phyloP scores from a whole-genome alignment of 2,797 vertebrate genomes.

The Malacoraja senta region DNA sequence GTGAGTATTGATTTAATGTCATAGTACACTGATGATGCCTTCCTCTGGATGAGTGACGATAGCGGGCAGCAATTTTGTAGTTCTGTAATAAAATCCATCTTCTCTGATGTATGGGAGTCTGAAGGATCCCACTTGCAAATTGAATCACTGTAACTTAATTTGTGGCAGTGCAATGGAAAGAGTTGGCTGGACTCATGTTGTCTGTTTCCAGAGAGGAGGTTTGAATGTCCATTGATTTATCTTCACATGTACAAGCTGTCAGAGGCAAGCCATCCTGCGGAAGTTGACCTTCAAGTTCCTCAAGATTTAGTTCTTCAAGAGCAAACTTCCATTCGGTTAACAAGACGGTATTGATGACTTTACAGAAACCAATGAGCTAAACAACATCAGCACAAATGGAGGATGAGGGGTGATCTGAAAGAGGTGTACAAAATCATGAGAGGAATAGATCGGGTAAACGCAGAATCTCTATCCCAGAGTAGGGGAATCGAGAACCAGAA shows the following conservation, averaged over 20 bases:
- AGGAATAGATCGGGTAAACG: too few relatives aligned
- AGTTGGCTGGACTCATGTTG: conserved; percentile 68
- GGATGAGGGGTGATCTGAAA: too few relatives aligned
- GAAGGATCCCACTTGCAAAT: conserved; percentile 71
- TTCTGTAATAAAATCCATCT: conserved; percentile 76
- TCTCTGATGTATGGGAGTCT: conserved; percentile 68
- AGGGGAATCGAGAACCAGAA: too few relatives aligned
- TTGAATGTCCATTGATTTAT: conserved; percentile 66
- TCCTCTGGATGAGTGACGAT: conserved; percentile 54
- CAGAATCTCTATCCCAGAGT: too few relatives aligned
- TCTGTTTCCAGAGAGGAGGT: conserved; percentile 49
- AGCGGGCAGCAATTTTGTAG: conserved; percentile 55
- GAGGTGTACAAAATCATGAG: too few relatives aligned
- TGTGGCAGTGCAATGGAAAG: conserved; percentile 74
- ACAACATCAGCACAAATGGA: not conserved
- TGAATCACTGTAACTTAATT: conserved; percentile 80
- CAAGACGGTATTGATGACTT: conserved; percentile 29
- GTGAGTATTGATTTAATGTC: conserved; percentile 52
- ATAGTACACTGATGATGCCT: conserved; percentile 65
- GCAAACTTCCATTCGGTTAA: not conserved
- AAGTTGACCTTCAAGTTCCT: conserved; percentile 28
- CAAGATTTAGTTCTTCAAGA: conserved; percentile 34
- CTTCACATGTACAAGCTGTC: conserved; percentile 57
- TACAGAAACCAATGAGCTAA: not conserved
- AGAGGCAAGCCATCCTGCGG: conserved; percentile 29